phyloP scores from a whole-genome alignment of 2,888 invertebrate genomes.

The Seira musarum region DNA sequence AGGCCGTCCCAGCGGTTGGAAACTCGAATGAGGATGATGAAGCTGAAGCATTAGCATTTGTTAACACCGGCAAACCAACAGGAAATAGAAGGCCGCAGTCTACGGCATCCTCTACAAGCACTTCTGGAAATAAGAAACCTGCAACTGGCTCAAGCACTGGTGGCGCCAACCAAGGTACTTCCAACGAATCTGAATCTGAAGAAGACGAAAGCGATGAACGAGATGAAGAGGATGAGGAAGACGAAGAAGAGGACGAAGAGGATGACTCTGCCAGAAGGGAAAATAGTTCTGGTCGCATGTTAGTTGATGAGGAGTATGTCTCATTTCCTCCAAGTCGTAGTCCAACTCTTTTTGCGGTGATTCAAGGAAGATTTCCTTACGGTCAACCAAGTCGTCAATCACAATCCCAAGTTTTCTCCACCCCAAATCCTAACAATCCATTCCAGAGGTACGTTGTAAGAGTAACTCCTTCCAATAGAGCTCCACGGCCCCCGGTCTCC shows the following conservation, averaged over 20 bases:
- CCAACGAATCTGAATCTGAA: conserved; percentile 26
- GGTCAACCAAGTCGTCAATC: background rate
- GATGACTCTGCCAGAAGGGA: conserved; percentile 3
- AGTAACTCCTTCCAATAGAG: conserved; percentile 30
- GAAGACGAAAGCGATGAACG: conserved; percentile 30
- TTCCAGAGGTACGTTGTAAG: conserved; percentile 46
- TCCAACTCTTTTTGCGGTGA: conserved; percentile 63
- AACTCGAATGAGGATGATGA: conserved; percentile 63
- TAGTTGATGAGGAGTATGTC: conserved; percentile 49
- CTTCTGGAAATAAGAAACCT: conserved; percentile 16
- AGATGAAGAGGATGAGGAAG: conserved; percentile 52
- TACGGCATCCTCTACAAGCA: background rate
- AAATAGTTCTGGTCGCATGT: conserved; percentile 1
- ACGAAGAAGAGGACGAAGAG: conserved; percentile 43
- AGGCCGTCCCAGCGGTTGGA: conserved; percentile 52
- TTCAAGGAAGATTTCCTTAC: conserved; percentile 52
- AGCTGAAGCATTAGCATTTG: conserved; percentile 50
- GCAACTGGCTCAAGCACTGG: conserved; percentile 2
- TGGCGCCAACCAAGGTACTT: conserved; percentile 13
- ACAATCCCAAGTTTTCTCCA: conserved; percentile 15
- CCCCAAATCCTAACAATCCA: conserved; percentile 27
- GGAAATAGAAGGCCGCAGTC: conserved; percentile 5
- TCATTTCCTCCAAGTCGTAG: conserved; percentile 67
- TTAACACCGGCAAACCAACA: conserved; percentile 32
- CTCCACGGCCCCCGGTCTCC: background rate